phyloP scores from a whole-genome alignment of 2,113 vertebrate genomes.

The Oncorhynchus gorbuscha region DNA sequence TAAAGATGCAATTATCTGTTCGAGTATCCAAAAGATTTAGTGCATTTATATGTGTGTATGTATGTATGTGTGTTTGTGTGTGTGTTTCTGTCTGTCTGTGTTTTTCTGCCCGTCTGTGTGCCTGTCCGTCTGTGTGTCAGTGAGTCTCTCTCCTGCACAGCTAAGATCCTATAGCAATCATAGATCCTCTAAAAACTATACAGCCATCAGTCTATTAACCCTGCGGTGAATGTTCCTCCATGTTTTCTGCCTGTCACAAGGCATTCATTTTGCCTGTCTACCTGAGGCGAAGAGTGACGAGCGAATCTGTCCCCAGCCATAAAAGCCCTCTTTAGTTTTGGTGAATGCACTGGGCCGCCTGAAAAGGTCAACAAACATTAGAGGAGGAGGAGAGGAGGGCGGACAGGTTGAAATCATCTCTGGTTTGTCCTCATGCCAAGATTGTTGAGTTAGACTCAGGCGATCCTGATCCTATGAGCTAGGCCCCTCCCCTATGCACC shows the following conservation, averaged over 20 bases:
- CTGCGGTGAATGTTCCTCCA: constrained; percentile 32
- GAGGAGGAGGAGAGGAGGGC: constrained; percentile 14
- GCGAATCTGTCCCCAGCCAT: constrained; percentile 40
- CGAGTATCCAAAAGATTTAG: no score
- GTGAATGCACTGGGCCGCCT: constrained; percentile 55
- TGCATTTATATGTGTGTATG: no score
- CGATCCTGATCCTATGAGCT: neutral
- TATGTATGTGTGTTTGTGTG: no score
- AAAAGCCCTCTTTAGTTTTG: constrained; percentile 60
- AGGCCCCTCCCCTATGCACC: no score
- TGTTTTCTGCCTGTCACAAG: constrained; percentile 57
- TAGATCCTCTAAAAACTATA: no score
- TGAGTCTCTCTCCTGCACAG: no score
- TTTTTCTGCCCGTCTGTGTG: no score
- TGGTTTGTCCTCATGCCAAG: constrained; percentile 15
- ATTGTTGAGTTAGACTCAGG: neutral
- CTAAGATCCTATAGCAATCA: no score
- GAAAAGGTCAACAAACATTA: constrained; percentile 63
- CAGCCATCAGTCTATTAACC: constrained; percentile 33
- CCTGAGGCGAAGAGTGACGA: constrained; percentile 50
- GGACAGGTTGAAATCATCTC: constrained; percentile 45
- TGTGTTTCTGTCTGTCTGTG: no score
- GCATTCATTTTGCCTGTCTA: constrained; percentile 52
- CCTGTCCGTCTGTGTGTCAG: no score
- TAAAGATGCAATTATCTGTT: no score